Evolutionary conservation across 2,113 vertebrate species (phyloP), one percentile per base, ranked within the genome.

Genomic region (Daubentonia madagascariensis): DNA sequence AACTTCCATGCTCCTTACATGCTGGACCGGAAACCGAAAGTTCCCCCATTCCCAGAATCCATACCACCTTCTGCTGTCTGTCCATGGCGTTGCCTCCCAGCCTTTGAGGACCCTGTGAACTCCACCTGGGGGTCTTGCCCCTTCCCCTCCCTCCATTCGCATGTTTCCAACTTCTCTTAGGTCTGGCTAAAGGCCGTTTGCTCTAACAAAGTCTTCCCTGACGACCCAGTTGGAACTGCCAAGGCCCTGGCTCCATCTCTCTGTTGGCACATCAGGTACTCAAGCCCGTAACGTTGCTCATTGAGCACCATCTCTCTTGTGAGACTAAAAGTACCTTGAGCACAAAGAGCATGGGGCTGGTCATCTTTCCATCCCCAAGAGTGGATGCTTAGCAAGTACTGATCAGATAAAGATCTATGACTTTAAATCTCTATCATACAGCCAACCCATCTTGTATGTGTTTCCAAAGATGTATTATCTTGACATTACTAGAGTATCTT

Each of bases 231-330:
- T 48, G 16, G 61, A 35, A 2, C 9, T 54, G 43, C 45, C 61
- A 13, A 18, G 4, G 37, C 4, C 25, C 25, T 18, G 20, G 61
- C 25, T 70, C 40, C 43, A 1, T 54, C 4, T 45, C 23, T 0
- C 22, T 30, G 0, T 6, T 11, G 25, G 48, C 10, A 5, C 32
- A 0, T 16, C 3, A 6, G 89, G 37, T 5, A 2, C 3, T 2
- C 8, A 11, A 23, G 9, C 65, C 61, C 9, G 0, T 2, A 1
- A 9, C 1, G 10, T 1, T 5, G 14, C 13, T 75, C 4, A 4
- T 22, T 22, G 4, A 11, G 28, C 1, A 12, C 30, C 12, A 25
- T 57, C 68, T 67, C 80, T 90, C 81, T 80, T 17, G 0, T 3
- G 63, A 52, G 16, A 23, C 5, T 22, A 1, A 57, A 22, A 52